These are phyloP conservation scores for Sebastolobus alascanus DNA, from an alignment of 2,797 vertebrate species.

Conservation along the genomic window DNA sequence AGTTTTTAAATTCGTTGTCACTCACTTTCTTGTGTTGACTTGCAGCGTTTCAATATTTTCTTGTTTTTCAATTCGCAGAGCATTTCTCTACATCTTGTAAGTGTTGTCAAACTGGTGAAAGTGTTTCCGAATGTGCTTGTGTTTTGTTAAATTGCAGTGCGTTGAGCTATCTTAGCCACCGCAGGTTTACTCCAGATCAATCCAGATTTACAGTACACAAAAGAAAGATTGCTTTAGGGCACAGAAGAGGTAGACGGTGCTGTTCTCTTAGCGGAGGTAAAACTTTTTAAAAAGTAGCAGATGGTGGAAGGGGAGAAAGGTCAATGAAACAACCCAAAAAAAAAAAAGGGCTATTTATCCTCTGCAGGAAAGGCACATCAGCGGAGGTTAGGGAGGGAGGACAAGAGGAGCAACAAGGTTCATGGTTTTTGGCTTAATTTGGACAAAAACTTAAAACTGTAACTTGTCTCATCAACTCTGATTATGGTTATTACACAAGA, in stretches of 20 bases:
- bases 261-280: slow-evolving; percentile 2
- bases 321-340: neutral
- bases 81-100: neutral
- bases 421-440: neutral
- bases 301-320: slow-evolving; percentile 17
- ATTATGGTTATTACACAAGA: neutral
- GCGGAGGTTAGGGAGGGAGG: slow-evolving; percentile 3
- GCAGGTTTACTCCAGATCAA: slow-evolving; percentile 1
- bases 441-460: neutral
- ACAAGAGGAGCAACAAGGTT: neutral
- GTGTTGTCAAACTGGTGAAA: neutral
- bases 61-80: neutral
- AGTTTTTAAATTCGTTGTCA: too few species aligned
- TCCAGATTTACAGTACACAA: slow-evolving; percentile 1
- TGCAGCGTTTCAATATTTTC: too few species aligned
- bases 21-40: too few species aligned
- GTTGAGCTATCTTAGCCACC: neutral
- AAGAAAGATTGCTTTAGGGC: neutral
- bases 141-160: neutral
- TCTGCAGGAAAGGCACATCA: slow-evolving; percentile 6
- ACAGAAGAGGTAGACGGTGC: neutral
- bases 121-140: neutral
- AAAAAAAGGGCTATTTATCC: neutral
- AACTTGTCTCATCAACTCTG: neutral
- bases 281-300: slow-evolving; percentile 9